Evolutionary conservation across 2,888 invertebrate genomes (phyloP).

Genomic region (Standfussiana lucernea): DNA sequence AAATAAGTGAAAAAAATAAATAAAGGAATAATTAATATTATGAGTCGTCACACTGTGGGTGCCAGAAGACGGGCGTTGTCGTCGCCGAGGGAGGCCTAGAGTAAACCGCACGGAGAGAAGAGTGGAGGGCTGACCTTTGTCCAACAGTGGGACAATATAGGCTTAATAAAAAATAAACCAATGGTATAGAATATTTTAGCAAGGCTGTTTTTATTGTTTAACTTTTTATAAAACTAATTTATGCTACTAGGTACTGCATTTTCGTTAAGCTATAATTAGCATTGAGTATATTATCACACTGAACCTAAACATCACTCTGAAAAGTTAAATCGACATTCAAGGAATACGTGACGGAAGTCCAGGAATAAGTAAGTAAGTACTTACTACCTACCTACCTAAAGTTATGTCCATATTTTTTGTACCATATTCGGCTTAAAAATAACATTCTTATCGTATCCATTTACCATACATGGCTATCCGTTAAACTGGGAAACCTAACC

Average conservation of each 20-base stretch:
- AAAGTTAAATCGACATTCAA: not conserved
- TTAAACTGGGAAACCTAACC: slow-evolving; percentile 16
- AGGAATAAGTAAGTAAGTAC: not conserved
- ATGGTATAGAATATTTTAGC: not conserved
- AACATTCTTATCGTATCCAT: not conserved
- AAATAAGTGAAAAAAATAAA: no score
- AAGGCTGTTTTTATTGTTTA: not conserved
- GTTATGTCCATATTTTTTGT: not conserved
- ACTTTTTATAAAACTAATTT: not conserved
- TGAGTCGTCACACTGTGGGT: not conserved
- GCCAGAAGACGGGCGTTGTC: not conserved
- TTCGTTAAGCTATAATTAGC: not conserved
- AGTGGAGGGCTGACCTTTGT: not conserved
- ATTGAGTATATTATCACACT: not conserved
- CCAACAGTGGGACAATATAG: not conserved
- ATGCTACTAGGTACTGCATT: not conserved
- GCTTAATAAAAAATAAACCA: not conserved
- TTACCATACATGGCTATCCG: slow-evolving; percentile 19
- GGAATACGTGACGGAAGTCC: not conserved
- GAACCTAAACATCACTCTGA: not conserved
- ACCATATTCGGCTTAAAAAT: not conserved
- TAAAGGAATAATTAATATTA: not conserved
- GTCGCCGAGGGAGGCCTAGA: not conserved
- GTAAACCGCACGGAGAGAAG: not conserved
- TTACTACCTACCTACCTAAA: not conserved